These are phyloP conservation scores for Archivesica marissinica DNA, from an alignment of 1,140 invertebrate species.

Conservation along the genomic window DNA sequence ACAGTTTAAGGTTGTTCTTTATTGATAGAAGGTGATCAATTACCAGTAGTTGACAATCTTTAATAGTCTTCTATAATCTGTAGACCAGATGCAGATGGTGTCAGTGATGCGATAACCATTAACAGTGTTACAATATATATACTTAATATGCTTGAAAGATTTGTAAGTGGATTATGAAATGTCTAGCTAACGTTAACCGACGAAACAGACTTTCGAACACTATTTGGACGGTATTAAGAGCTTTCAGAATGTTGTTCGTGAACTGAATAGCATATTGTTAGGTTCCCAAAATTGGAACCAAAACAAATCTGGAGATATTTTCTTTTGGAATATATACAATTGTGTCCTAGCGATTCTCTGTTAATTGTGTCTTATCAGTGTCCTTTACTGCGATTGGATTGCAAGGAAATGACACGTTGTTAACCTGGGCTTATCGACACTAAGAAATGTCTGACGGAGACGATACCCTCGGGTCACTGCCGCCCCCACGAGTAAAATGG, in stretches of 20 bases:
- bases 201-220: neutral
- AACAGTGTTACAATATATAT: too few relatives aligned
- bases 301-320: neutral
- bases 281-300: neutral
- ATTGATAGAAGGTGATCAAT: neutral
- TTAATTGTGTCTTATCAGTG: neutral
- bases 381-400: neutral
- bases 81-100: too few relatives aligned
- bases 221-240: conserved; percentile 8
- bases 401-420: neutral
- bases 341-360: neutral
- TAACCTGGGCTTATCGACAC: neutral
- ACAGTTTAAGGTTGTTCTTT: neutral
- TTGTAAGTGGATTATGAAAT: conserved; percentile 1
- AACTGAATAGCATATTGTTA: neutral
- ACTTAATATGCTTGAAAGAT: too few relatives aligned
- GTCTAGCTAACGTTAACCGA: neutral
- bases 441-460: conserved; percentile 49
- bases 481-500: conserved; percentile 42
- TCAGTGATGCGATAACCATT: too few relatives aligned
- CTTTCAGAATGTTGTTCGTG: neutral
- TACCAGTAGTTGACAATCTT: too few relatives aligned
- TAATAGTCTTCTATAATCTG: too few relatives aligned
- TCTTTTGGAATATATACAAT: neutral
- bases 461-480: conserved; percentile 43